Evolutionary conservation across 2,888 invertebrate genomes (phyloP).

Genomic region (Aradus depressus): DNA sequence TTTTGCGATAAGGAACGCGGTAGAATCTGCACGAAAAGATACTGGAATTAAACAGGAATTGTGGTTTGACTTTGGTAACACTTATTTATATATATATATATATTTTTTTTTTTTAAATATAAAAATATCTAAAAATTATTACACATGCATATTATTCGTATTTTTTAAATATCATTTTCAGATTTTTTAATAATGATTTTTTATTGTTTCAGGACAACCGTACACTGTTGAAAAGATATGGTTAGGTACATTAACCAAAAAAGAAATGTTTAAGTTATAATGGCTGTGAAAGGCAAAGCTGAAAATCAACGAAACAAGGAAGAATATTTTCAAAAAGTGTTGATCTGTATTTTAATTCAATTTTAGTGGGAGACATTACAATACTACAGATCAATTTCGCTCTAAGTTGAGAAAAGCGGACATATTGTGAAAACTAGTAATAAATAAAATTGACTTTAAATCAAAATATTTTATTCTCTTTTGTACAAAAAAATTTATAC

Average conservation of each 20-base stretch:
- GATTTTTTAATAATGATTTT: not conserved
- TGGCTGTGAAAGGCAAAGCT: not conserved
- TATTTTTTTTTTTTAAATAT: not conserved
- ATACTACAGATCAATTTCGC: too few species aligned
- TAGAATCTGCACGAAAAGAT: slow-evolving; percentile 54
- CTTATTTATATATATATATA: not conserved
- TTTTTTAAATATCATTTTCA: not conserved
- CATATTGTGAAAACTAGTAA: too few species aligned
- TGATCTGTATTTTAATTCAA: too few species aligned
- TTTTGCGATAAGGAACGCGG: slow-evolving; percentile 28
- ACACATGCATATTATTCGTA: not conserved
- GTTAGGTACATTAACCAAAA: slow-evolving; percentile 20
- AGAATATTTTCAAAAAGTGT: too few species aligned
- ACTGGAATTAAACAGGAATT: slow-evolving; percentile 43
- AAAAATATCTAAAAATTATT: too few species aligned
- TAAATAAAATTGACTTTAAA: too few species aligned
- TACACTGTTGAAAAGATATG: slow-evolving; percentile 23
- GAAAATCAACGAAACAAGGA: too few species aligned
- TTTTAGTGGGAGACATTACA: too few species aligned
- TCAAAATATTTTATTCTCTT: too few species aligned
- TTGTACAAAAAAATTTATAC: too few species aligned
- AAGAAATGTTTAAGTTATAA: slow-evolving; percentile 6
- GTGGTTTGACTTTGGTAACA: slow-evolving; percentile 38
- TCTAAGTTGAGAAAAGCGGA: too few species aligned
- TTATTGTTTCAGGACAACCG: slow-evolving; percentile 20